Conservation (phyloP, 2,113 vertebrate species). For the Synodontis membranacea region DNA sequence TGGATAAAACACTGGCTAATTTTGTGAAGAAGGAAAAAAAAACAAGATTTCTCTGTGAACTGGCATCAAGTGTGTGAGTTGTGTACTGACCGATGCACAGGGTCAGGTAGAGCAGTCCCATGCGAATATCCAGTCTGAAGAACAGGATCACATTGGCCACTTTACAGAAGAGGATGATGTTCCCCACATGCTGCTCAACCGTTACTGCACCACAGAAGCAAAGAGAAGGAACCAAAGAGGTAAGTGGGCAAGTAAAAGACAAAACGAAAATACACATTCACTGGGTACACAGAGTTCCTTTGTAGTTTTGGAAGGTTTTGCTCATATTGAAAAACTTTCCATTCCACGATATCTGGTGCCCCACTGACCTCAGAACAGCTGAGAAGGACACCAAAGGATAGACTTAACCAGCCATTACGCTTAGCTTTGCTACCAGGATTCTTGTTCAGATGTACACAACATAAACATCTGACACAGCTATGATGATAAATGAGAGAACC, state of each 20-base stretch:
- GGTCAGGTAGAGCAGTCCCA: constrained; percentile 91
- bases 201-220: constrained; percentile 74
- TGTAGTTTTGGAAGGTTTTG: neutral
- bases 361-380: neutral
- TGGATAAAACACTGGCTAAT: neutral
- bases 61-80: neutral
- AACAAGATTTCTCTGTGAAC: neutral
- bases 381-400: neutral
- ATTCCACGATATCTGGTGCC: neutral
- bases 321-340: neutral
- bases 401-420: neutral
- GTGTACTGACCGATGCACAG: constrained; percentile 79
- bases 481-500: neutral
- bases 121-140: constrained; percentile 90
- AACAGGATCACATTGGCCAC: constrained; percentile 93
- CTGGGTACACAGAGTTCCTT: neutral
- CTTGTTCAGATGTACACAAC: neutral
- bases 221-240: neutral
- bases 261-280: neutral
- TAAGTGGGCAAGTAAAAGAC: neutral
- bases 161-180: constrained; percentile 97
- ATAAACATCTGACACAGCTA: neutral
- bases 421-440: neutral
- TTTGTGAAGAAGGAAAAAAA: neutral
- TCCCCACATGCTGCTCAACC: constrained; percentile 92